Evolutionary conservation across 2,113 vertebrate genomes (phyloP).

Genomic region (Ptyas mucosa): DNA sequence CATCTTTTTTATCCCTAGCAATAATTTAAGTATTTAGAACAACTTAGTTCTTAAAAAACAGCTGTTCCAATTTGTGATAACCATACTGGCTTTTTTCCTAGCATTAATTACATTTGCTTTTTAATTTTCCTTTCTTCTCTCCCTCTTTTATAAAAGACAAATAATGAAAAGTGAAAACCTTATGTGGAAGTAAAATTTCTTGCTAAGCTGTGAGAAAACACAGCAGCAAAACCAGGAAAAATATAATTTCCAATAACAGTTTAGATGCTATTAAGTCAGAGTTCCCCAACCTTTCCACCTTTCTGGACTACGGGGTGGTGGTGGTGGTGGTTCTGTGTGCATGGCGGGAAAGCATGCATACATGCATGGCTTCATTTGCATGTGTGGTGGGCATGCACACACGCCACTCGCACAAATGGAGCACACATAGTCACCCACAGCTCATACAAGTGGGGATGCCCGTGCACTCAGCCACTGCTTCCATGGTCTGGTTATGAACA

Average conservation of each 20-base stretch:
- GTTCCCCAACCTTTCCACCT: background rate
- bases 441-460: background rate
- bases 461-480: background rate
- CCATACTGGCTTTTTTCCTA: background rate
- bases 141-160: background rate
- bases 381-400: background rate
- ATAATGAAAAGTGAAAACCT: constrained; percentile 4
- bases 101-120: background rate
- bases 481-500: background rate
- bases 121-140: background rate
- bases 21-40: background rate
- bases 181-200: constrained; percentile 2
- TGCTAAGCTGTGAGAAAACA: background rate
- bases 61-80: background rate
- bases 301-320: background rate
- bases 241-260: background rate
- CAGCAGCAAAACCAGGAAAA: constrained; percentile 6
- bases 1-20: background rate
- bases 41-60: background rate
- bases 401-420: rapidly evolving
- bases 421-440: background rate
- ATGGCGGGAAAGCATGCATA: too few relatives aligned
- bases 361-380: too few relatives aligned
- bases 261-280: constrained; percentile 27
- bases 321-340: background rate